Percentiles rank a stretch among this genome's conserved stretches.
Conservation (phyloP, 2,888 invertebrate genomes). For the Lumbricus terrestris region DNA sequence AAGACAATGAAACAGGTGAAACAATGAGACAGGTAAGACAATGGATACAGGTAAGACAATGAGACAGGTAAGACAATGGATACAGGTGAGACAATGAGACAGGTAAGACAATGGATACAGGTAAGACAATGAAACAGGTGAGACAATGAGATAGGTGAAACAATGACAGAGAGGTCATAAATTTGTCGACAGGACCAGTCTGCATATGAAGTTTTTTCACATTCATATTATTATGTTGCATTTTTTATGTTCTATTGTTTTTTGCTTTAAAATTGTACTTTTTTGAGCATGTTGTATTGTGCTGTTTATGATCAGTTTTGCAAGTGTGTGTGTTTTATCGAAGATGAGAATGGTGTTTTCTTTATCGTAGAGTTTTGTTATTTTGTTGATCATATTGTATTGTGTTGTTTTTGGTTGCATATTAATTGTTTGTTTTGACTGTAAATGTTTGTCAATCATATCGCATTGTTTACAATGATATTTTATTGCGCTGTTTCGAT, state of each 20-base stretch:
- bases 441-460: neutral
- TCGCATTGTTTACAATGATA: neutral
- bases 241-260: neutral
- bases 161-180: no score
- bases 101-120: neutral
- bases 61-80: no score
- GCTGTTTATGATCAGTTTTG: neutral
- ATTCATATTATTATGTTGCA: neutral
- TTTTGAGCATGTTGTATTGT: neutral
- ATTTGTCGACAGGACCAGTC: neutral
- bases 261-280: neutral
- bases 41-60: no score
- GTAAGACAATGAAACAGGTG: no score
- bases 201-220: neutral
- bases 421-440: neutral
- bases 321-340: no score
- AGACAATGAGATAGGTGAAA: no score
- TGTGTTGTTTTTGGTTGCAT: neutral
- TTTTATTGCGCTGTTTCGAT: no score
- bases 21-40: no score
- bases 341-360: no score
- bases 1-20: no score
- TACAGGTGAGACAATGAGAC: conserved; percentile 47
- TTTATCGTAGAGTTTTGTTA: no score
- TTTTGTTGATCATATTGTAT: neutral